Evolutionary conservation across 1,140 invertebrate genomes (phyloP).

Genomic region (Trigoniulus corallinus): DNA sequence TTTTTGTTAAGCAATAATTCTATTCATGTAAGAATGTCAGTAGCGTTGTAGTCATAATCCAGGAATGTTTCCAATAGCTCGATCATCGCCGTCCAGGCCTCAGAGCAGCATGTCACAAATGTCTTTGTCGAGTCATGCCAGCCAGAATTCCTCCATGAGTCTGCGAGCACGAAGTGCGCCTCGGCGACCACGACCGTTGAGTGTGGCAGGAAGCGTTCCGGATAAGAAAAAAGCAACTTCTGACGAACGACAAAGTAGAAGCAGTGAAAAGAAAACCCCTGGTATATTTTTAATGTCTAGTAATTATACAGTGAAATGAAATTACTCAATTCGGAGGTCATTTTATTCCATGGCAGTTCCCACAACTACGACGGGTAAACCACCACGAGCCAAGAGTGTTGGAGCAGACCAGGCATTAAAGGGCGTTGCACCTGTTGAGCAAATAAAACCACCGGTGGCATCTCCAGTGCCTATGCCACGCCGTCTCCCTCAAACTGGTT

Average conservation of each 20-base stretch:
- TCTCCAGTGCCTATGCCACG: too few relatives aligned
- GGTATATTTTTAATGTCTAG: slow-evolving; percentile 1
- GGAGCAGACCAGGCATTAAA: slow-evolving; percentile 14
- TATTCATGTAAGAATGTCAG: too few relatives aligned
- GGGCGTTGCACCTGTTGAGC: slow-evolving; percentile 11
- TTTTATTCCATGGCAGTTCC: slow-evolving; percentile 11
- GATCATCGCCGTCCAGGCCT: slow-evolving; percentile 51
- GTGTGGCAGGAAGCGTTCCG: slow-evolving; percentile 53
- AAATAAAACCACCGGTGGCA: too few relatives aligned
- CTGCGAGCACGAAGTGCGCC: slow-evolving; percentile 26
- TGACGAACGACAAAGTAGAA: slow-evolving; percentile 1
- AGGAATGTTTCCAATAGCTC: slow-evolving; percentile 30
- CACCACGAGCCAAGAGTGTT: slow-evolving; percentile 15
- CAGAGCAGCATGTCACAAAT: slow-evolving; percentile 58
- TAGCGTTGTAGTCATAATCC: too few relatives aligned
- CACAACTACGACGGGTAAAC: slow-evolving; percentile 10
- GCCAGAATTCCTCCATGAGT: slow-evolving; percentile 35
- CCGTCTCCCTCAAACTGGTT: too few relatives aligned
- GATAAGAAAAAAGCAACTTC: slow-evolving; percentile 5
- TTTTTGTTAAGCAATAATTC: too few relatives aligned
- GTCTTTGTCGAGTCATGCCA: slow-evolving; percentile 21
- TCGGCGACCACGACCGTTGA: slow-evolving; percentile 55
- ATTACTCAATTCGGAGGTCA: slow-evolving; percentile 1
- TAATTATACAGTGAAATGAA: background rate
- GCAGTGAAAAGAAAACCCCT: slow-evolving; percentile 5